Conservation (phyloP, 2,113 vertebrate species). For the Pygoscelis antarcticus region DNA sequence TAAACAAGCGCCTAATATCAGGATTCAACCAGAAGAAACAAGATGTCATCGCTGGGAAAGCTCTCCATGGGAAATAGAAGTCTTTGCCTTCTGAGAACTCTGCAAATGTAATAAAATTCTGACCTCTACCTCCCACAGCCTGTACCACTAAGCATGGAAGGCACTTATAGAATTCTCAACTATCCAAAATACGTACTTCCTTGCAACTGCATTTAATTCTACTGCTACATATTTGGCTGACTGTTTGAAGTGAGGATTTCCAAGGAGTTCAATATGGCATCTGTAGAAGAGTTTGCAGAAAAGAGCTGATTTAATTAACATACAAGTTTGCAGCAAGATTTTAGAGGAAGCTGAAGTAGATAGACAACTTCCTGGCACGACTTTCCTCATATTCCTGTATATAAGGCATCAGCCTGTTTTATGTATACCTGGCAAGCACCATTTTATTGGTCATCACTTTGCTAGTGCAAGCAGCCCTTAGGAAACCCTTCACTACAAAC, state of each 20-base stretch:
- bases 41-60: not conserved
- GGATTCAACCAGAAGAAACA: not conserved
- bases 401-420: not conserved
- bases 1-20: not conserved
- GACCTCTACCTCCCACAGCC: not conserved
- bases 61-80: not conserved
- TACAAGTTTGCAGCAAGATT: not conserved
- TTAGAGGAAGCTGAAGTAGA: not conserved
- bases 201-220: not conserved
- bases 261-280: not conserved
- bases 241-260: not conserved
- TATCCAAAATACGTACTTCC: not conserved
- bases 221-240: not conserved
- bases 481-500: not conserved
- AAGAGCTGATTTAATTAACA: not conserved
- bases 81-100: not conserved
- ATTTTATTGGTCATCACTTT: not conserved
- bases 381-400: not conserved
- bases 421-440: not conserved
- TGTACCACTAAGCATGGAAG: not conserved
- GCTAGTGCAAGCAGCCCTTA: not conserved
- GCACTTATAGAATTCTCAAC: not conserved
- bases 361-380: not conserved
- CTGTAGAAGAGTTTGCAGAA: not conserved
- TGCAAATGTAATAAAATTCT: not conserved